Base-by-base conservation (phyloP, 2,888 invertebrate genomes). In the Rotaria magnacalcarata region DNA sequence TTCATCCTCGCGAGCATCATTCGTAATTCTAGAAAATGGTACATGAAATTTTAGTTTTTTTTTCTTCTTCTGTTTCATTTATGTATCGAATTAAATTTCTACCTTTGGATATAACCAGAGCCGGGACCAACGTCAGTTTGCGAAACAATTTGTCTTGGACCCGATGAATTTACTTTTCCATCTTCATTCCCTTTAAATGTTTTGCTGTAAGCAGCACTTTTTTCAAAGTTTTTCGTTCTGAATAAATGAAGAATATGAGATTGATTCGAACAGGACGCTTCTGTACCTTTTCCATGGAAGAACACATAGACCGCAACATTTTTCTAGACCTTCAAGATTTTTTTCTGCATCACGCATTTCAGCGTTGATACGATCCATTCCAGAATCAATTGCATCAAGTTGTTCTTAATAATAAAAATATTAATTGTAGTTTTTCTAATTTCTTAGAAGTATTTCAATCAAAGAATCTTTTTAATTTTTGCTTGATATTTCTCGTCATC, bases 281-380 rank as follows among this genome's bases (percentile, higher is more conserved):
- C 19, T 16, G 19, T 21, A 89, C 97, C 97, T 97, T 93, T 96
- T 96, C 94, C 99, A 99, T 74, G 98, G 99, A 90, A 98, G 93
- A 87, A 96, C 96, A 93, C 98, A 99, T 90, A 99, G 94, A 87
- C 98, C 98, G 92, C 99, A 99, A 92, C 98, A 99, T 92, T 99
- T 99, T 93, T 99, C 99, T 96, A 99, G 96, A 88, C 98, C 98
- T 89, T 97, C 97, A 89, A 99, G 93, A 92, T 99, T 98, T 92
- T 99, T 98, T 92, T 99, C 99, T 27, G 99, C 99, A 92, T 99
- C 98, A 90, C 95, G 94, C 99, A 99, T 99, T 92, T 99, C 99
- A 88, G 96, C 95, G 92, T 99, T 99, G 92, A 99, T 99, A 92
- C 97, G 97, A 92, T 99, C 99, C 96, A 99, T 97, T 75, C 98